A percentile compares a stretch with the other conserved stretches of the same genome.
Evolutionary conservation across 2,797 vertebrate genomes (phyloP).

Genomic region (Megaceryle alcyon): DNA sequence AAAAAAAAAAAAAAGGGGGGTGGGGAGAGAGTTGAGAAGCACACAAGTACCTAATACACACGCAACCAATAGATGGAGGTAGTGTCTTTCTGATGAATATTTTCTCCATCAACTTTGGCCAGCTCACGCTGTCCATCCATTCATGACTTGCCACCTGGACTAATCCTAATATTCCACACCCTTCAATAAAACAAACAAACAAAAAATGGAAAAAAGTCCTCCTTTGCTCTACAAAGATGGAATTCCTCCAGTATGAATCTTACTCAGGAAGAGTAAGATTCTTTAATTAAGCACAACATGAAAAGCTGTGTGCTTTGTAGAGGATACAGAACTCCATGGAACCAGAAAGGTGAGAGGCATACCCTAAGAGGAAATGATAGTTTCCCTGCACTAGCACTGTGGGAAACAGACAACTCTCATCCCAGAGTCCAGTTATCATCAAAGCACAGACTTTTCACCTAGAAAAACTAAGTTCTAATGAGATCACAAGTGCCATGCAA

Average conservation of each 20-base stretch:
- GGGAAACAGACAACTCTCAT: background rate
- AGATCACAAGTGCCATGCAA: background rate
- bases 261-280: background rate
- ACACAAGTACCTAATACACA: slow-evolving; percentile 1
- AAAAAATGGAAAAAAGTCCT: background rate
- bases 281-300: background rate
- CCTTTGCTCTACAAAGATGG: background rate
- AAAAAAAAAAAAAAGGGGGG: background rate
- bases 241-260: background rate
- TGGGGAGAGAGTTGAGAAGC: background rate
- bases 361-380: background rate
- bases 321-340: background rate
- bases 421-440: background rate
- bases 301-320: background rate
- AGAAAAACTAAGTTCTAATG: background rate
- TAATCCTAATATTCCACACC: slow-evolving; percentile 52
- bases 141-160: slow-evolving; percentile 37
- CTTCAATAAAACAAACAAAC: slow-evolving; percentile 13
- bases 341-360: background rate
- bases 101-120: slow-evolving; percentile 49
- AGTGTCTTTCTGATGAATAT: slow-evolving; percentile 44
- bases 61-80: slow-evolving; percentile 58
- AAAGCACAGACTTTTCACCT: background rate
- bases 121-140: slow-evolving; percentile 29
- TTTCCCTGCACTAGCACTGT: background rate